Percentiles rank a stretch among this genome's conserved stretches.
Conservation (phyloP, 1,140 invertebrate genomes). For the Cryptotermes secundus region DNA sequence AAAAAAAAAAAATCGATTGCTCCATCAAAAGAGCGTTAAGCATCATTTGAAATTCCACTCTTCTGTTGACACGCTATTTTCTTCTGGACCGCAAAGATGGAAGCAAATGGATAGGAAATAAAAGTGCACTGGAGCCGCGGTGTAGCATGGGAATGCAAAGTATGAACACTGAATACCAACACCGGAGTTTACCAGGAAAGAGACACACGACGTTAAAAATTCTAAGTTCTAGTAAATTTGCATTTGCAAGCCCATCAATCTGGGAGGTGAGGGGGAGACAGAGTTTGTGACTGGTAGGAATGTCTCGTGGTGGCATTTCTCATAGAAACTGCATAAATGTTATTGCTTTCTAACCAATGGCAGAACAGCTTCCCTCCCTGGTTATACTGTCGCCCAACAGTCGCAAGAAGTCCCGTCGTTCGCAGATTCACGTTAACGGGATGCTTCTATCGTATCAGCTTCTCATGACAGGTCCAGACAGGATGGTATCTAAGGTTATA, state of each 20-base stretch:
- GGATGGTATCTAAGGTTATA: no score
- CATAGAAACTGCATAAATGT: background rate
- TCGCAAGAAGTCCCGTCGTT: no score
- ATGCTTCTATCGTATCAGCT: no score
- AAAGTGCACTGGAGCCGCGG: background rate
- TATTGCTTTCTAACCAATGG: background rate
- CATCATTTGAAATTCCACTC: constrained; percentile 1
- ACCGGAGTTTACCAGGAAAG: background rate
- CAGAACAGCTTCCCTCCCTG: background rate
- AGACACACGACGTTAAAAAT: background rate
- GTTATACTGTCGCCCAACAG: no score
- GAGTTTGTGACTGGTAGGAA: background rate
- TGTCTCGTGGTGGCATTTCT: background rate
- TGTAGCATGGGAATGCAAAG: background rate
- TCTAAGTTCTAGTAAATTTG: background rate
- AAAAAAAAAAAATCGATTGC: background rate
- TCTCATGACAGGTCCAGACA: no score
- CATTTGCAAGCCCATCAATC: background rate
- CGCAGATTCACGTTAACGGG: no score
- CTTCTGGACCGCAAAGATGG: background rate
- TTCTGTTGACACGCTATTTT: background rate
- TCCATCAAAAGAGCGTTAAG: background rate
- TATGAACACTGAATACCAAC: background rate
- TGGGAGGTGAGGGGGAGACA: background rate
- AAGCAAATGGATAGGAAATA: background rate